Evolutionary conservation across 2,113 vertebrate genomes (phyloP).

Genomic region (Otus sunia): DNA sequence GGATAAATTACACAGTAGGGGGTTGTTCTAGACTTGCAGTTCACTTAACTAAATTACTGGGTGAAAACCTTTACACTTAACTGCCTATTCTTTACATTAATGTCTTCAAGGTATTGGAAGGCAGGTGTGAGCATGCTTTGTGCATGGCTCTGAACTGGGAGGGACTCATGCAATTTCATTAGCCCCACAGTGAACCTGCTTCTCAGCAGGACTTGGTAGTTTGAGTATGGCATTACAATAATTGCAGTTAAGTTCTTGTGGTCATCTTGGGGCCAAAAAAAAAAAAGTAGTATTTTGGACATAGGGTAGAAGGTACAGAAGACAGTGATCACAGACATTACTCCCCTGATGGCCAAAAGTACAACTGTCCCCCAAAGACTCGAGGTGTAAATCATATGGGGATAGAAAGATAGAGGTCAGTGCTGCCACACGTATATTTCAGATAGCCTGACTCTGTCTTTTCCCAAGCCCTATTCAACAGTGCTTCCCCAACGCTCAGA

Average conservation of each 20-base stretch:
- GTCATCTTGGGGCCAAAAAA: not conserved
- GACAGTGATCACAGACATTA: not conserved
- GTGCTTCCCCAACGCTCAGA: not conserved
- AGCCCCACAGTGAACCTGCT: not conserved
- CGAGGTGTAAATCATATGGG: not conserved
- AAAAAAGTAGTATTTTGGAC: not conserved
- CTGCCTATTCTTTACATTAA: not conserved
- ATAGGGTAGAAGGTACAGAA: not conserved
- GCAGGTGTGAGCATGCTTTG: not conserved
- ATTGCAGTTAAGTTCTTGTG: not conserved
- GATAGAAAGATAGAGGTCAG: not conserved
- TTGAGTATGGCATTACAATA: not conserved
- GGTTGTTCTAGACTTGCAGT: not conserved
- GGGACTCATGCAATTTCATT: rapidly evolving
- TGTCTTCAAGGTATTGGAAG: too few relatives aligned
- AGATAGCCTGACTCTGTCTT: not conserved
- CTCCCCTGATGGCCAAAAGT: not conserved
- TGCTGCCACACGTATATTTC: not conserved
- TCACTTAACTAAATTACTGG: not conserved
- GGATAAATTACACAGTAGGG: not conserved
- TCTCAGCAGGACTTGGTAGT: not conserved
- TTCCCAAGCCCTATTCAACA: not conserved
- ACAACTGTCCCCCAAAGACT: not conserved
- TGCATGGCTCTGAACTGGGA: not conserved
- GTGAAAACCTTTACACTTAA: not conserved